Base-by-base conservation (phyloP, 1,140 invertebrate species). In the Diuraphis noxia region DNA sequence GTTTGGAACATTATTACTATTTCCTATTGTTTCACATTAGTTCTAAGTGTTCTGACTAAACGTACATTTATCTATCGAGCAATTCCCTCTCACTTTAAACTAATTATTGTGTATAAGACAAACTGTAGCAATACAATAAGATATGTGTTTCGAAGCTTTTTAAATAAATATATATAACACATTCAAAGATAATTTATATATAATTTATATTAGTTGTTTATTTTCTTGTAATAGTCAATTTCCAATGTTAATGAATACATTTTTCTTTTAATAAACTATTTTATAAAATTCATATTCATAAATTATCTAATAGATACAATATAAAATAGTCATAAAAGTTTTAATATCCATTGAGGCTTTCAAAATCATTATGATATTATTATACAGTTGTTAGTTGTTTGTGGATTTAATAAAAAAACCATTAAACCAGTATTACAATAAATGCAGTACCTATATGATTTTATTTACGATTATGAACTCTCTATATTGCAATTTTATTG, bases 21-120 rank as follows among this genome's bases (percentile, higher is more conserved):
- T 86, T 43, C 43, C 13, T 86, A 49, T 86, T 86, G 46, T 86
- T 85, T 85, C 19, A n/a, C 41, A n/a, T 43, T 38, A 40, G 79
- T 81, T 38, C 38, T n/a, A 72, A 72, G 56, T 72, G 56, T 72
- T 72, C 79, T 81, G 38, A 38, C 36, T 38, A 81, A 81, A 23
- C 25, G 40, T 82, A n/a, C 23, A 82, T 82, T 17, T 82, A 82
- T 82, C 81, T 41, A 82, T 82, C 25, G 25, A 17, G 13, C 7
- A 23, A 86, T 49, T 34, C 21, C n/a, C 84, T 49, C n/a, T 86
- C 43, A 43, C 19, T 8, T 21, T 49, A 49, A 86, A 86, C n/a
- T 86, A 86, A 46, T 49, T 86, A 49, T 30, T n/a, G 40, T 49
- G 36, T 49, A 36, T n/a, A 23, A 86, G 43, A 86, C 43, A 49